Conservation (phyloP, 2,888 invertebrate species). For the Odontomyia ornata region DNA sequence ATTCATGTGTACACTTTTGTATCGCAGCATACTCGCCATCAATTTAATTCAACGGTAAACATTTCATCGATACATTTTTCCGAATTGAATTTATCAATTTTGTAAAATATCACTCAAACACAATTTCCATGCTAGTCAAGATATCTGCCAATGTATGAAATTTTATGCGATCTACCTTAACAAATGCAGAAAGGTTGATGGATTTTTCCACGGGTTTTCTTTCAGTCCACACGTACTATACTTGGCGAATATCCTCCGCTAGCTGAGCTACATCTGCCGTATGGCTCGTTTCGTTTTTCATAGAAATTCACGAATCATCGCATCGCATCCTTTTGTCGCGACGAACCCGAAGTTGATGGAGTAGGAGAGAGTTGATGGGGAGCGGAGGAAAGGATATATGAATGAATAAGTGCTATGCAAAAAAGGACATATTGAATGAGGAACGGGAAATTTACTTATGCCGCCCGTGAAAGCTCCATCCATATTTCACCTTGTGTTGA, state of each 20-base stretch:
- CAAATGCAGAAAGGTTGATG: background rate
- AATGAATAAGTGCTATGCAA: too few relatives aligned
- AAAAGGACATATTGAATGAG: background rate
- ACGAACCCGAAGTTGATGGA: too few relatives aligned
- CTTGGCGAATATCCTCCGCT: too few relatives aligned
- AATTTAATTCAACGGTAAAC: conserved; percentile 11
- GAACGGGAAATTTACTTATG: conserved; percentile 3
- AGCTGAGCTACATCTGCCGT: too few relatives aligned
- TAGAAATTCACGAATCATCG: too few relatives aligned
- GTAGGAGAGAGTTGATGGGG: background rate
- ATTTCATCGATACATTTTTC: background rate
- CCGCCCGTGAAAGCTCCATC: background rate
- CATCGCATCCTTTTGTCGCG: too few relatives aligned
- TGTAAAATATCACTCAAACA: conserved; percentile 25
- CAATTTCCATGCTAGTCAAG: conserved; percentile 12
- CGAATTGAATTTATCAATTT: conserved; percentile 32
- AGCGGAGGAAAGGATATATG: background rate
- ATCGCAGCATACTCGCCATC: too few relatives aligned
- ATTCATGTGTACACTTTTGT: too few relatives aligned
- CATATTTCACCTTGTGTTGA: background rate
- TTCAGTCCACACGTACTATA: too few relatives aligned
- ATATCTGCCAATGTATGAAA: conserved; percentile 25
- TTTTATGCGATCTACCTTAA: background rate
- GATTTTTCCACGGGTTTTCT: background rate
- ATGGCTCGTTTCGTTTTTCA: too few relatives aligned